Conservation (phyloP, 2,113 vertebrate species). For the Ramphastos sulfuratus region DNA sequence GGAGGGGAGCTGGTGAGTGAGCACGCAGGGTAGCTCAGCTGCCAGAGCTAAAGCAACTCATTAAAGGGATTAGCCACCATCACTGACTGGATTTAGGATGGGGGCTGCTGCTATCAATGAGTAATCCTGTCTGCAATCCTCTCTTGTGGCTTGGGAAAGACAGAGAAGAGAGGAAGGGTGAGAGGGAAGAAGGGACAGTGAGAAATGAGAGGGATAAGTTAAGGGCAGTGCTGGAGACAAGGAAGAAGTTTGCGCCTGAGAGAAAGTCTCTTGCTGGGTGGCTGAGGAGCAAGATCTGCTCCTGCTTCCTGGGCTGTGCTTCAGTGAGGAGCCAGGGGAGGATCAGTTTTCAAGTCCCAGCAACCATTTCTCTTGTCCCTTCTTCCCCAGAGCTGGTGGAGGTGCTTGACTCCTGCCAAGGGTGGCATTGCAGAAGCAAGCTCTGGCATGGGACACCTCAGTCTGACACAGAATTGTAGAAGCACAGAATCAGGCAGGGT, state of each 20-base stretch:
- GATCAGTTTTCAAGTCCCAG: neutral
- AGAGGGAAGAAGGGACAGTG: neutral
- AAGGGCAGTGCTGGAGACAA: neutral
- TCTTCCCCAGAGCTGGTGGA: neutral
- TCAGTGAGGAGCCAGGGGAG: neutral
- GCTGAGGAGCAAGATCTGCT: neutral
- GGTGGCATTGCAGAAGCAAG: neutral
- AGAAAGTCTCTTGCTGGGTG: neutral
- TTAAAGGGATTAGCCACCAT: slow-evolving; percentile 47
- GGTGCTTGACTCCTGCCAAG: neutral
- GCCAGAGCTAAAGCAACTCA: slow-evolving; percentile 26
- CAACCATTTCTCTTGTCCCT: neutral
- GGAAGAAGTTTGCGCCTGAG: neutral
- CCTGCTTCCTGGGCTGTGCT: neutral
- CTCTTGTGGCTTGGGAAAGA: neutral
- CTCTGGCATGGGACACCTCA: neutral
- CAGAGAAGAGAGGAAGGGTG: neutral
- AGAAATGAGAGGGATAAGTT: neutral
- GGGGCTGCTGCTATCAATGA: slow-evolving; percentile 23
- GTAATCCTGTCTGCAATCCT: slow-evolving; percentile 46
- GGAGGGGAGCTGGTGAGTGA: neutral
- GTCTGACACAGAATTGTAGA: neutral
- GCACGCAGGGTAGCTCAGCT: neutral
- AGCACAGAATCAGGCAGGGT: too few species aligned
- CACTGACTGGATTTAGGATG: slow-evolving; percentile 34